Base-by-base conservation (phyloP, 2,113 vertebrate genomes). In the Phasianus colchicus region DNA sequence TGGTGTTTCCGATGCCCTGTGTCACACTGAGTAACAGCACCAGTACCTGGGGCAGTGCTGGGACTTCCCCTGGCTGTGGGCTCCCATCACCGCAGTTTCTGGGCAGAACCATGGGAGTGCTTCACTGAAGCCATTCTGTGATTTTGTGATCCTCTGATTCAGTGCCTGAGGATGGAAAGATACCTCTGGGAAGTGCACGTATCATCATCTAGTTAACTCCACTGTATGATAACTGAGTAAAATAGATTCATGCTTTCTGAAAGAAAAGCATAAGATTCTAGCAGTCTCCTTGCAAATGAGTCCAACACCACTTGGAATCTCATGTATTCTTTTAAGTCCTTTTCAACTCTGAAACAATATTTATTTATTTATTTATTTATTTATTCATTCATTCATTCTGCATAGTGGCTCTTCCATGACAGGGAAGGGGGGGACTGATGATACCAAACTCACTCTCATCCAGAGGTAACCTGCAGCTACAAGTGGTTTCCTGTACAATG, bases 41-140 rank as follows among this genome's bases (percentile, higher is more conserved):
- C 79, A 83, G 45, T 22, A 55, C 50, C 55, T 69, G n/a, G 69
- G 83, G 90, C 58, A 72, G 64, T 85, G 48, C 47, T 30, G 13
- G 54, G 54, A 29, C 72, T 89, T 93, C 60, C 45, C 65, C 85
- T 89, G 9, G 70, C 85, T 58, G 15, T 25, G 80, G 50, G 79
- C 78, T 86, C 91, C 80, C 50, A 25, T 93, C 86, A 80, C 94
- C 45, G 25, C 69, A 1, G 2, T 67, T 85, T 88, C 86, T 69
- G n/a, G 73, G 92, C 80, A 90, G 90, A 90, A 90, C 96, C 4
- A 25, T 79, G 89, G 85, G 92, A 95, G 95, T 95, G 92, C 93
- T 94, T 75, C 88, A 64, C 79, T 96, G 93, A 24, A 50, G 48
- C 50, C 6, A 52, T 47, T 47, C 47, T 47, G 5, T 47, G 47